phyloP scores from a whole-genome alignment of 2,797 vertebrate species.

The Protonibea diacanthus region DNA sequence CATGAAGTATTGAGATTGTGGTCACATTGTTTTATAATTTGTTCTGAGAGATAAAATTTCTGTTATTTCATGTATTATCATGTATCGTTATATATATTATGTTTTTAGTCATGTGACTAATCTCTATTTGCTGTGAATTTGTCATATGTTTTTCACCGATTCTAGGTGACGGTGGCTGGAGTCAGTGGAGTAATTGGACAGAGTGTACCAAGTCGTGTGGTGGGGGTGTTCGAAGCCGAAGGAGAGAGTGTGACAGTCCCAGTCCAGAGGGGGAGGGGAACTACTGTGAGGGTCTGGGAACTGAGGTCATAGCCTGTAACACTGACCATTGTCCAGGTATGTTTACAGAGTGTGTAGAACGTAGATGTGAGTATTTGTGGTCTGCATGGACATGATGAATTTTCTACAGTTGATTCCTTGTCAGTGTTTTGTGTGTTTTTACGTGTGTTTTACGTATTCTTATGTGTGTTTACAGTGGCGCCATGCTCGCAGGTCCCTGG shows the following conservation, averaged over 20 bases:
- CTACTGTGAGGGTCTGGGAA: slow-evolving; percentile 89
- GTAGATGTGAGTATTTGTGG: background rate
- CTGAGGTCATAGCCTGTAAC: slow-evolving; percentile 84
- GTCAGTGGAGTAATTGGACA: slow-evolving; percentile 88
- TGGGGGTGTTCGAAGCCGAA: slow-evolving; percentile 85
- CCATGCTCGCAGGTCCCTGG: slow-evolving; percentile 86
- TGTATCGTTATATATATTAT: background rate
- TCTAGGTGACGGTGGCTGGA: slow-evolving; percentile 87
- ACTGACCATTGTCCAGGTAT: slow-evolving; percentile 87
- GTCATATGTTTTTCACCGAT: too few species aligned
- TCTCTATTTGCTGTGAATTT: background rate
- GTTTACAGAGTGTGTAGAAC: background rate
- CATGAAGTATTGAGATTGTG: too few species aligned
- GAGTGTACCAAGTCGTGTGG: slow-evolving; percentile 91
- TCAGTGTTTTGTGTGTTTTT: background rate
- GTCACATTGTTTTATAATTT: too few species aligned
- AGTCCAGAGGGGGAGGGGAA: slow-evolving; percentile 84
- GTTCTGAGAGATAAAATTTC: too few species aligned
- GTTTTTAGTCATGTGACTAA: background rate
- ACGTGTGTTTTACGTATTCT: too few species aligned
- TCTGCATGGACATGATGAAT: background rate
- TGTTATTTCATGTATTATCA: too few species aligned
- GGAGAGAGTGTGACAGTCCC: slow-evolving; percentile 87
- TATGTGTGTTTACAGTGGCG: slow-evolving; percentile 75
- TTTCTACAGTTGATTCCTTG: background rate